Evolutionary conservation across 2,888 invertebrate species (phyloP), one percentile per base, ranked within the genome.

Genomic region (Dendrolimus houi): DNA sequence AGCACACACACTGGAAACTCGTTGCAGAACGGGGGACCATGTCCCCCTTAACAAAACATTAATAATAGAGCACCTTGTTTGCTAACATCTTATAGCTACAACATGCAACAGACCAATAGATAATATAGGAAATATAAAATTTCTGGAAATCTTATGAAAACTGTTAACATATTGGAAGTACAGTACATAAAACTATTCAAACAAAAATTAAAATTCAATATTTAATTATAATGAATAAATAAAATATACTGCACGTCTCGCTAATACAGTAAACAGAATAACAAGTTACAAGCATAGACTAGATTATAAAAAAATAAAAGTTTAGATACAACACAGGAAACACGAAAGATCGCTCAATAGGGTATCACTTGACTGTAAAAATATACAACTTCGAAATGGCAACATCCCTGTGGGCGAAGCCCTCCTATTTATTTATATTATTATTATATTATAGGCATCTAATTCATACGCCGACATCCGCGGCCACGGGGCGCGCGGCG

Each of bases 1-100:
- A 89, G 88, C 87, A 87, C 83, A 81, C 85, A 83, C 87, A 88
- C 88, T 86, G 89, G 88, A 87, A 85, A 86, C 81, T 87, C 87
- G 87, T 86, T 84, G 87, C 83, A 81, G 82, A 77, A 75, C 80
- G 81, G 85, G 85, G 81, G 85, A 78, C 83, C 81, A 72, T 70
- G 83, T 72, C 86, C 86, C 85, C 79, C 85, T 71, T 67, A 83
- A 86, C 82, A 73, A 76, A 85, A 87, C 76, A 74, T 82, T 83
- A 79, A 81, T 71, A 83, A 82, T 84, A 87, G 83, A 88, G 88
- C 88, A 87, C 88, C 88, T 86, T 77, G 77, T 77, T 87, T 72
- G 82, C 81, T 83, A 83, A 81, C 75, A 75, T 73, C 83, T 82
- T 85, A 87, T 69, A 81, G 79, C 83, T 83, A 84, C 80, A 83